phyloP scores from a whole-genome alignment of 64 coral and sea anemone species.

The Astreopora myriophthalma region DNA sequence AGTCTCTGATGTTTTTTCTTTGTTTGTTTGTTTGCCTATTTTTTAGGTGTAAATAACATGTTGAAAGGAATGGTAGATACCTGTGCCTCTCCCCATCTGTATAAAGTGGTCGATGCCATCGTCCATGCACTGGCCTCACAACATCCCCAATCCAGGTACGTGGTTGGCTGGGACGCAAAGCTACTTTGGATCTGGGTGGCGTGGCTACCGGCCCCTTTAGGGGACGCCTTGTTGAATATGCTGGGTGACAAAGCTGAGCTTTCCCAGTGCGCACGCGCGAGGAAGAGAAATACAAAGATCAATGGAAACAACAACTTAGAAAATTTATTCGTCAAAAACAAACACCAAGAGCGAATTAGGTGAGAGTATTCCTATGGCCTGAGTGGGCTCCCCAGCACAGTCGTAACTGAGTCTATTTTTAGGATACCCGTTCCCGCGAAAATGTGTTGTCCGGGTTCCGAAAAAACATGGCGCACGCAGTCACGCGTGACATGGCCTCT shows the following conservation, averaged over 20 bases:
- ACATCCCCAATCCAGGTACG: slow-evolving; percentile 75
- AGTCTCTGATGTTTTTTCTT: neutral
- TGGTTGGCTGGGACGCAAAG: slow-evolving; percentile 90
- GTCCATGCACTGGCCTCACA: slow-evolving; percentile 74
- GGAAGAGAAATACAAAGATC: neutral
- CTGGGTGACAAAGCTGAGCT: slow-evolving; percentile 61
- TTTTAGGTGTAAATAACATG: slow-evolving; percentile 76
- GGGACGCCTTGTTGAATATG: slow-evolving; percentile 68
- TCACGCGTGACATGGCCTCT: no score
- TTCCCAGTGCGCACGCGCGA: neutral
- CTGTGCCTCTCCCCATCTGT: slow-evolving; percentile 73
- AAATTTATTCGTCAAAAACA: neutral
- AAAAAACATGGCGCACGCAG: no score
- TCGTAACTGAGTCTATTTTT: no score
- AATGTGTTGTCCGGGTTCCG: no score
- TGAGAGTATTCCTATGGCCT: no score
- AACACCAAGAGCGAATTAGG: no score
- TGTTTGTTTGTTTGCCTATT: neutral
- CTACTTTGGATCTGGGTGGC: slow-evolving; percentile 91
- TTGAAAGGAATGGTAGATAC: slow-evolving; percentile 84
- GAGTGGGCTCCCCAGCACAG: no score
- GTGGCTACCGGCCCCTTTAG: slow-evolving; percentile 66
- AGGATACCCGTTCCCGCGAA: no score
- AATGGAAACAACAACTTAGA: slow-evolving; percentile 18
- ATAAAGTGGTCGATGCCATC: slow-evolving; percentile 82